Evolutionary conservation across 2,888 invertebrate genomes (phyloP), one percentile per base, ranked within the genome.

Genomic region (Timema cristinae): DNA sequence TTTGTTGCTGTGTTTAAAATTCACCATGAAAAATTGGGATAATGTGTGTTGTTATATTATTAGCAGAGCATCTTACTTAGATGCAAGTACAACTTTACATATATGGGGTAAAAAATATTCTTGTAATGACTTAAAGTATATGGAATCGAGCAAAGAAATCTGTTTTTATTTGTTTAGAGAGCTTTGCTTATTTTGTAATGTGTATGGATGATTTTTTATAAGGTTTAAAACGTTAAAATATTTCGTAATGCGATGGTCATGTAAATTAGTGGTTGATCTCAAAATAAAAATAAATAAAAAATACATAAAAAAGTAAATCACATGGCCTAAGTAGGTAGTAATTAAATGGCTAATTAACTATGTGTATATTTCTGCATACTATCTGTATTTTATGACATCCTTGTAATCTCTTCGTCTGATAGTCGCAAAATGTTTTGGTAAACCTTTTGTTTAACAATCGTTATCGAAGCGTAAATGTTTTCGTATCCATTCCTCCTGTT

Each of bases 381-480:
- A 32, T 32, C 32, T 32, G 32, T 32, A 32, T 32, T 32, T 32
- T 32, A 32, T 32, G 32, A 32, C 32, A 32, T 32, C 32, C 32
- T 32, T 32, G 32, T 32, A 32, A 32, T 32, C 32, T 32, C 32
- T 32, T 32, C 32, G 32, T 32, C 32, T 32, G 32, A 32, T 32
- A 32, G 32, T 71, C 52, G 67, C 68, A 63, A 61, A 73, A 63
- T 67, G 54, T 61, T 72, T 72, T 72, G 71, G 71, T 68, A 68
- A 68, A 67, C 51, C 56, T 67, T 72, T 72, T 48, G 32, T 73
- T 73, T 50, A 61, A 73, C 67, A 68, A 68, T 71, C 71, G 71
- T 68, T 71, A 73, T 74, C 75, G 75, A 73, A 75, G 73, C 75
- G 75, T 75, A 75, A 75, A 75, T 75, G 75, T 75, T 72, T 67